These are phyloP conservation scores for Eremobia ochroleuca DNA, from an alignment of 2,888 invertebrate genomes.

Conservation along the genomic window DNA sequence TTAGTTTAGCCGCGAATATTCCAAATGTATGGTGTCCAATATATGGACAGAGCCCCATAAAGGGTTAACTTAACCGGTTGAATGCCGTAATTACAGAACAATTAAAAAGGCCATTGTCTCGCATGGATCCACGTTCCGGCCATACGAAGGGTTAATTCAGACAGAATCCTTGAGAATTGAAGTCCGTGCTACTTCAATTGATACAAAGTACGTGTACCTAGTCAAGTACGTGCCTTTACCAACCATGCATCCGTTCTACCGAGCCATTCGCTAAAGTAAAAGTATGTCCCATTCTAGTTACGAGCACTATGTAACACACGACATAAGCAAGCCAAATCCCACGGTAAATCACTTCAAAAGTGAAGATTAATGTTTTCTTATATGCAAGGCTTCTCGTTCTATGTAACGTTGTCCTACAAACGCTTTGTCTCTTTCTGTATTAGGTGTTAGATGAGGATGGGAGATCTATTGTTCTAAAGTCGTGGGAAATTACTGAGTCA, in stretches of 20 bases:
- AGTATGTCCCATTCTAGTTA: conserved; percentile 39
- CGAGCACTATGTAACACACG: conserved; percentile 37
- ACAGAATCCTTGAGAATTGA: neutral
- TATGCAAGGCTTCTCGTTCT: conserved; percentile 54
- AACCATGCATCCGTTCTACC: conserved; percentile 11
- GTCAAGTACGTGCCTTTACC: neutral
- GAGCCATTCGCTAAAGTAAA: conserved; percentile 41
- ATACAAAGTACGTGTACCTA: neutral
- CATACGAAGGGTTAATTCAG: too few species aligned
- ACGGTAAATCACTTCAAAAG: conserved; percentile 52
- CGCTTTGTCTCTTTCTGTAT: conserved; percentile 57
- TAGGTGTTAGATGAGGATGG: conserved; percentile 62
- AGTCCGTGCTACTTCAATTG: neutral
- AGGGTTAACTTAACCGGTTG: too few species aligned
- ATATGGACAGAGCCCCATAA: too few species aligned
- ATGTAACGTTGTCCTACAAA: conserved; percentile 47
- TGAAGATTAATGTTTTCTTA: conserved; percentile 53
- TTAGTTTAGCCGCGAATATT: too few species aligned
- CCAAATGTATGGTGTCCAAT: too few species aligned
- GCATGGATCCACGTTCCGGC: too few species aligned
- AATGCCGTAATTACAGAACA: too few species aligned
- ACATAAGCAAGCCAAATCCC: conserved; percentile 45
- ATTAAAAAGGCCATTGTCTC: too few species aligned
- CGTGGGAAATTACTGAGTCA: conserved; percentile 85
- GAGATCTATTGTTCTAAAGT: conserved; percentile 73